phyloP scores from a whole-genome alignment of 1,140 invertebrate genomes.

The Aphidius gifuensis region DNA sequence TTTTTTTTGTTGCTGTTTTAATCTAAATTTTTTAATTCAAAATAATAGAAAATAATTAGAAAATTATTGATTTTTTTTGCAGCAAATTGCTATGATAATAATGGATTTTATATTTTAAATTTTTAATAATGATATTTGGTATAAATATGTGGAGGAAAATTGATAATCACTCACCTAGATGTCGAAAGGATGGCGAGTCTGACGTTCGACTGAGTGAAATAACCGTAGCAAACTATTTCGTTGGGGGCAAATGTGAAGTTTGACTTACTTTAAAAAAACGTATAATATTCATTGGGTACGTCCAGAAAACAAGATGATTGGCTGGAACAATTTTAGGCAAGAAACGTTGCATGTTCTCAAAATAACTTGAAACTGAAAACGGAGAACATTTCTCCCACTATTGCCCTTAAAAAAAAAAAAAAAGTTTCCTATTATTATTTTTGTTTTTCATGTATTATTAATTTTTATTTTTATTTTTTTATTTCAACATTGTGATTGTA shows the following conservation, averaged over 20 bases:
- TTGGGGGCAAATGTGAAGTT: constrained; percentile 21
- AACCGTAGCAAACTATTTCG: constrained; percentile 26
- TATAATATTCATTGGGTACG: constrained; percentile 13
- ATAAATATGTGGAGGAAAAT: neutral
- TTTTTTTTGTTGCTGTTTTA: constrained; percentile 15
- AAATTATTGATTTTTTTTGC: neutral
- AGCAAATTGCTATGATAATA: neutral
- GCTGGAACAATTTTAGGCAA: constrained; percentile 31
- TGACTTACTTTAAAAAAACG: constrained; percentile 19
- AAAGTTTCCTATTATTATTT: constrained; percentile 1
- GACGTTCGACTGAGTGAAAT: constrained; percentile 25
- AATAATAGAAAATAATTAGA: neutral
- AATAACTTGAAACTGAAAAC: constrained; percentile 30
- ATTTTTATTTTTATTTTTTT: neutral
- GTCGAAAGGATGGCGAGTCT: constrained; percentile 22
- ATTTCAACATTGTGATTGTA: neutral
- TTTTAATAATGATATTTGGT: constrained; percentile 7
- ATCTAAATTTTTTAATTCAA: neutral
- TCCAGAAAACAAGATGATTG: constrained; percentile 29
- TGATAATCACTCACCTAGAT: constrained; percentile 23
- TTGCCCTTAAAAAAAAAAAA: neutral
- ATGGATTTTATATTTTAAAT: neutral
- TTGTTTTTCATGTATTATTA: neutral
- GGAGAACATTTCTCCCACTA: constrained; percentile 17
- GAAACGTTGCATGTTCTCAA: constrained; percentile 24